Evolutionary conservation across 2,888 invertebrate species (phyloP).

Genomic region (Macroteleia sp.): DNA sequence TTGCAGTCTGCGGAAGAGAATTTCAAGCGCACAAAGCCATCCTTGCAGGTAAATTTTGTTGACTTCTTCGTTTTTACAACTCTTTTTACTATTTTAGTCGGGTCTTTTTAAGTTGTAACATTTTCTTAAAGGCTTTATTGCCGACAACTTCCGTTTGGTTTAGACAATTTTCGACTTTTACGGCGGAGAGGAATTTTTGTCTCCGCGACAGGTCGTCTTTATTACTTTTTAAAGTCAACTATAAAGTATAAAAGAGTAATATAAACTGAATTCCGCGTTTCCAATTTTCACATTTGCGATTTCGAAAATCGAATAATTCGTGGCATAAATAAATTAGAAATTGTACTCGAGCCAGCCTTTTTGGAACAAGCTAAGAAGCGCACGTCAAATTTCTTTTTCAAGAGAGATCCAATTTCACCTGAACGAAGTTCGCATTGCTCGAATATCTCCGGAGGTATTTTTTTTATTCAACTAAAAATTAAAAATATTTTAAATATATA

Average conservation of each 20-base stretch:
- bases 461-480: conserved; percentile 23
- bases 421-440: conserved; percentile 26
- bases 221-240: too few relatives aligned
- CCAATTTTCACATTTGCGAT: conserved; percentile 6
- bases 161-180: too few relatives aligned
- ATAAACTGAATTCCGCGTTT: too few relatives aligned
- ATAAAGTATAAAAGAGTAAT: too few relatives aligned
- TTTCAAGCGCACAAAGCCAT: conserved; percentile 99
- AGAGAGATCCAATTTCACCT: conserved; percentile 47
- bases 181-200: too few relatives aligned
- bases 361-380: conserved; percentile 23
- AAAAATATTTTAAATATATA: too few relatives aligned
- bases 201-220: too few relatives aligned
- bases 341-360: conserved; percentile 26
- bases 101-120: too few relatives aligned
- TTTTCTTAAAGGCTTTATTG: too few relatives aligned
- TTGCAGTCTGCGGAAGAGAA: conserved; percentile 95
- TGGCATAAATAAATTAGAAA: conserved; percentile 33
- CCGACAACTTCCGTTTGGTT: too few relatives aligned
- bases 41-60: conserved; percentile 86
- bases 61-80: too few relatives aligned
- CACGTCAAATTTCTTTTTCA: conserved; percentile 36
- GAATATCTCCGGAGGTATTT: conserved; percentile 28
- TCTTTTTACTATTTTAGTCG: too few relatives aligned
- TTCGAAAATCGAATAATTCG: conserved; percentile 13